These are phyloP conservation scores for Gallirallus australis DNA, from an alignment of 2,797 vertebrate genomes.

Conservation along the genomic window DNA sequence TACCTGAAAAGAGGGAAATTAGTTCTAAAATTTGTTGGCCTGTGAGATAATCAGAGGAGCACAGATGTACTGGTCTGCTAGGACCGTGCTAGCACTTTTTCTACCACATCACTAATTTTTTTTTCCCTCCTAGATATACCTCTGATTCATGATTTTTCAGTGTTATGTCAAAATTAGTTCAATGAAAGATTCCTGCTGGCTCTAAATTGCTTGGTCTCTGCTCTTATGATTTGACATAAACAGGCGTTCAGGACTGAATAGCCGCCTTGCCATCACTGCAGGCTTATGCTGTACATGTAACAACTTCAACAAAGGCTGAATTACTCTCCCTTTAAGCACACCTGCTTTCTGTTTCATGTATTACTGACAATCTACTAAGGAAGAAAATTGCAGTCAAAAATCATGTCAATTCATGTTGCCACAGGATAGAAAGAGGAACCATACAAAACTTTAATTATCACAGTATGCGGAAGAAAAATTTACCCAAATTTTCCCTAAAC, in stretches of 20 bases:
- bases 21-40: background rate
- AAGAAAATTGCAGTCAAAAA: constrained; percentile 47
- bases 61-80: background rate
- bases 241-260: constrained; percentile 1
- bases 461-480: constrained; percentile 28
- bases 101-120: background rate
- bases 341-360: background rate
- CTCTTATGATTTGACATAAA: constrained; percentile 58
- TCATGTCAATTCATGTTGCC: background rate
- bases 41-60: background rate
- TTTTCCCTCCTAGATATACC: background rate
- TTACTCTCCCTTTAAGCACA: background rate
- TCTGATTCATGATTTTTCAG: constrained; percentile 4
- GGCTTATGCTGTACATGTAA: background rate
- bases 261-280: background rate
- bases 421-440: background rate
- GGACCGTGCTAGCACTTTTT: background rate
- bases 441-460: constrained; percentile 26
- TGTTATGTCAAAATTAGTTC: constrained; percentile 39
- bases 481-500: constrained; percentile 22
- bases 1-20: background rate
- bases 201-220: constrained; percentile 16
- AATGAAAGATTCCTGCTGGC: background rate
- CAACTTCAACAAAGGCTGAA: constrained; percentile 1
- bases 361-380: background rate